Conservation (phyloP, 2,113 vertebrate genomes). For the Syngnathoides biaculeatus region DNA sequence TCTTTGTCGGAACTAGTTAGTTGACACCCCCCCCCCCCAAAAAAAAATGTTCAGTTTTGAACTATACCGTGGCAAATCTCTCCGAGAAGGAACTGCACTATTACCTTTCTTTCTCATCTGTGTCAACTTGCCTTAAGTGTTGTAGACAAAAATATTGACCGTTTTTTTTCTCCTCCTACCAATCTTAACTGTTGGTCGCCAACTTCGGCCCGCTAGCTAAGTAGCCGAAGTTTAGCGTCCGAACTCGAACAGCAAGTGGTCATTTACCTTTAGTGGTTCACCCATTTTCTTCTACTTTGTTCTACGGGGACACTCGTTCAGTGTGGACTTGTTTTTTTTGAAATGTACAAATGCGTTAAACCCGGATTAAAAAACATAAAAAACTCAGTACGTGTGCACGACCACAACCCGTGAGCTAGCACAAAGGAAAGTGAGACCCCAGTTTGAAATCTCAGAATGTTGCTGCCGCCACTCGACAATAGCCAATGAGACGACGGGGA, state of each 20-base stretch:
- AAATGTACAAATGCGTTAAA: not conserved
- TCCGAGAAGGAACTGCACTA: not conserved
- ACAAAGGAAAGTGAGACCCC: not conserved
- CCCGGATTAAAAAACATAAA: not conserved
- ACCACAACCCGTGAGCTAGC: not conserved
- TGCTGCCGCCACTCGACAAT: constrained; percentile 8
- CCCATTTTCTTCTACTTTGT: constrained; percentile 47
- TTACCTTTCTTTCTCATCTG: not conserved
- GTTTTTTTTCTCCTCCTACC: too few relatives aligned
- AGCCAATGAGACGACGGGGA: constrained; percentile 36
- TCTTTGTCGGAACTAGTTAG: not conserved
- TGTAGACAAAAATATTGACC: too few relatives aligned
- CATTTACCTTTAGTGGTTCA: constrained; percentile 70
- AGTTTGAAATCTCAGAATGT: constrained; percentile 25
- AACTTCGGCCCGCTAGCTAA: not conserved
- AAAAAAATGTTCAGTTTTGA: not conserved
- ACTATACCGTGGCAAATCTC: not conserved
- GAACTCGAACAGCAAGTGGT: not conserved
- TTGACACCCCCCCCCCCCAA: not conserved
- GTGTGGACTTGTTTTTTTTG: not conserved
- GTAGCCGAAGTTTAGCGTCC: not conserved
- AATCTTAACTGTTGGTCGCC: not conserved
- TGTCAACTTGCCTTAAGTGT: not conserved
- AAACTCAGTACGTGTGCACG: not conserved
- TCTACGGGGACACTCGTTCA: not conserved